These are phyloP conservation scores for Carollia perspicillata DNA, from an alignment of 2,113 vertebrate species.

Conservation along the genomic window DNA sequence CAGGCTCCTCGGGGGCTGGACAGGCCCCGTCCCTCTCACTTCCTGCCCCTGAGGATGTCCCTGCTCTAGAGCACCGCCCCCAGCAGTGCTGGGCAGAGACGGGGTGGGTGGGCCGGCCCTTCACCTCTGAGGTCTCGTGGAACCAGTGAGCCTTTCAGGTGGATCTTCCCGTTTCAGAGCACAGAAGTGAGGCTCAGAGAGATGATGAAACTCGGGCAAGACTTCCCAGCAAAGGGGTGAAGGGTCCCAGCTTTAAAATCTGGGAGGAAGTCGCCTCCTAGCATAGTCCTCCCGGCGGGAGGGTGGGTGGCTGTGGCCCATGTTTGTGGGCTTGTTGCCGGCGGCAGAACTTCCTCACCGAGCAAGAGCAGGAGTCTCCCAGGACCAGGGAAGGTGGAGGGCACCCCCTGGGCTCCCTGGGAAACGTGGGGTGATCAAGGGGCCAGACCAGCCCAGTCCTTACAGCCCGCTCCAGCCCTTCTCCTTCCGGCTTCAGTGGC, in stretches of 20 bases:
- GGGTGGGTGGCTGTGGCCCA: background rate
- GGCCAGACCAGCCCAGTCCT: background rate
- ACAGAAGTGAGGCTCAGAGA: background rate
- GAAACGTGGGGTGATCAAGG: background rate
- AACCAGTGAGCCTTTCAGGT: background rate
- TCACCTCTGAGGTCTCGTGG: background rate
- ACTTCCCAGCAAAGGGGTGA: background rate
- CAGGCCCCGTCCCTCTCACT: background rate
- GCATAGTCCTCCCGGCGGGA: background rate
- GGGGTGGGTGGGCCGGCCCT: background rate
- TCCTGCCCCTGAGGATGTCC: background rate
- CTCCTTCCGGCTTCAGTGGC: background rate
- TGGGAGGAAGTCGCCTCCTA: background rate
- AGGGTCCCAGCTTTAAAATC: background rate
- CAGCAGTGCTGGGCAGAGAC: background rate
- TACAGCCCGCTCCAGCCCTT: background rate
- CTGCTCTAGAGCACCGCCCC: too few relatives aligned
- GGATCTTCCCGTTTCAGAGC: background rate
- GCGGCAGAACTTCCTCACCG: background rate
- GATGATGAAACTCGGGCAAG: background rate
- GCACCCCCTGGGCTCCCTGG: too few relatives aligned
- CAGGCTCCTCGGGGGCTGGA: background rate
- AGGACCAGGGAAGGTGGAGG: background rate
- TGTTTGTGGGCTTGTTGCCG: background rate
- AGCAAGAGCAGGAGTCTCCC: background rate